These are phyloP conservation scores for Todus mexicanus DNA, from an alignment of 2,797 vertebrate genomes.

Conservation along the genomic window DNA sequence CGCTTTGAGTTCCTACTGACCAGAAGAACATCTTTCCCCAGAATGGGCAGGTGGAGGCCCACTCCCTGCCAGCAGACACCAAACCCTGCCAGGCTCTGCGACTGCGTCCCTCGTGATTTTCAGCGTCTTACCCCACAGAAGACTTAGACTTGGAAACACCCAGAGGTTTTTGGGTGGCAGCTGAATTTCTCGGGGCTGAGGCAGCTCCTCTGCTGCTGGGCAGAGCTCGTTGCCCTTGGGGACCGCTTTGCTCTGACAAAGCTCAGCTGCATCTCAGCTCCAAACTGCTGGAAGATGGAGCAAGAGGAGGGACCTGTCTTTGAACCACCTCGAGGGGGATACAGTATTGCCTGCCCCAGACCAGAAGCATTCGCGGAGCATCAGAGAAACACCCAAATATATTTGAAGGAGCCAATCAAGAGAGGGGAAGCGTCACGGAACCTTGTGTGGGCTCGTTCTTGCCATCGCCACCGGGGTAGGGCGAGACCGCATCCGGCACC, in stretches of 20 bases:
- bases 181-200: not conserved
- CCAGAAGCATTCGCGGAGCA: not conserved
- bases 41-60: not conserved
- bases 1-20: not conserved
- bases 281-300: not conserved
- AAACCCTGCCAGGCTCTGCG: not conserved
- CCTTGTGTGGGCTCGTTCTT: not conserved
- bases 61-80: rapidly evolving
- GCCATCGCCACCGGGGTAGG: not conserved
- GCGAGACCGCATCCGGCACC: constrained; percentile 10
- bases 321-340: rapidly evolving
- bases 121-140: not conserved
- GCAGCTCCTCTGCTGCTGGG: not conserved
- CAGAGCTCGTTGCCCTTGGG: not conserved
- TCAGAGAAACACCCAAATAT: not conserved
- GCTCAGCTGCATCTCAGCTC: not conserved
- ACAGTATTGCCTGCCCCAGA: rapidly evolving
- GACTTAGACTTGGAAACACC: not conserved
- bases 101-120: rapidly evolving
- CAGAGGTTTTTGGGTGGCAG: not conserved
- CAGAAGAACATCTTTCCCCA: not conserved
- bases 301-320: not conserved
- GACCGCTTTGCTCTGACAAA: rapidly evolving
- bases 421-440: not conserved
- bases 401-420: not conserved